Evolutionary conservation across 2,113 vertebrate species (phyloP).

Genomic region (Aleadryas rufinucha): DNA sequence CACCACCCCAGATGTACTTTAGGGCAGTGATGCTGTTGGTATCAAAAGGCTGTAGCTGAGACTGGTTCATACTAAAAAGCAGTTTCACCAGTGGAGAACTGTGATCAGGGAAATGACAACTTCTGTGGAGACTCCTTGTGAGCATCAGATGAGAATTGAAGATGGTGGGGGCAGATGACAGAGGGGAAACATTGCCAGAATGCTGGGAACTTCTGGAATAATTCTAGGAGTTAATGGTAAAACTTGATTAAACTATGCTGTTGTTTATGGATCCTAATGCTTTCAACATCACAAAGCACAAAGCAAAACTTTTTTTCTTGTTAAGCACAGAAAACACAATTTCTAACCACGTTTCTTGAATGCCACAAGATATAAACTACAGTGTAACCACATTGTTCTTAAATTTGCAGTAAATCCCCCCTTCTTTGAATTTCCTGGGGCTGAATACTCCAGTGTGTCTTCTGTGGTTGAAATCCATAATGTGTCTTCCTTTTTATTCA

Average conservation of each 20-base stretch:
- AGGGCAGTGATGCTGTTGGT: background rate
- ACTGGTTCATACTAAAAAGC: background rate
- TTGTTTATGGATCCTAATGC: background rate
- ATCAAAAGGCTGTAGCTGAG: background rate
- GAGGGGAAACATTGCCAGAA: background rate
- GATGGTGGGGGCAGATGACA: background rate
- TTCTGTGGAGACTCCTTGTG: background rate
- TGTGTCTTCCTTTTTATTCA: background rate
- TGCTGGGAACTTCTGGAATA: background rate
- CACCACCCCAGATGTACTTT: background rate
- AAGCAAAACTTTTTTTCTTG: background rate
- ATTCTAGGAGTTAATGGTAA: slow-evolving; percentile 12
- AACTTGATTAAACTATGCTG: slow-evolving; percentile 43
- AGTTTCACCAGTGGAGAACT: background rate
- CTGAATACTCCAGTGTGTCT: background rate
- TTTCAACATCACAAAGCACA: slow-evolving; percentile 29
- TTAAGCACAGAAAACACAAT: background rate
- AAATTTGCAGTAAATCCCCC: background rate
- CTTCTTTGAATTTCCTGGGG: background rate
- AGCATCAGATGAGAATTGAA: background rate
- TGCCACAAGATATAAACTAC: background rate
- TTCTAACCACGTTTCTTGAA: slow-evolving; percentile 16
- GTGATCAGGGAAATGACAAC: background rate
- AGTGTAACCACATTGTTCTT: background rate
- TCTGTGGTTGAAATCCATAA: background rate